Evolutionary conservation across 2,113 vertebrate genomes (phyloP).

Genomic region (Campylomormyrus numenius): DNA sequence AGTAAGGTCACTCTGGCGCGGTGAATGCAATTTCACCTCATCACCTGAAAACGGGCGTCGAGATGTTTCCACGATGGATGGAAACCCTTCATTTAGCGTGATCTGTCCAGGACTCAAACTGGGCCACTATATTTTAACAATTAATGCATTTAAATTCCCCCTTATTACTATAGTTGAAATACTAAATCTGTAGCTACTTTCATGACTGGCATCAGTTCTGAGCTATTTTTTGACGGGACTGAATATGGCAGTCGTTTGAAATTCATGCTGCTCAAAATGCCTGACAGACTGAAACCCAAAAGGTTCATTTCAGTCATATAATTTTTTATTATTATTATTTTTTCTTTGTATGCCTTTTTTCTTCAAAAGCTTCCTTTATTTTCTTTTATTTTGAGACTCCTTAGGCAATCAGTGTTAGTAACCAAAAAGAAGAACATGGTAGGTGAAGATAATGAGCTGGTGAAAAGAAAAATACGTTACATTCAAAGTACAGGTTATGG

Average conservation of each 20-base stretch:
- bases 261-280: neutral
- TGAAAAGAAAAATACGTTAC: neutral
- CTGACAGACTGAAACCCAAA: neutral
- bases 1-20: neutral
- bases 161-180: neutral
- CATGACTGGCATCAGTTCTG: neutral
- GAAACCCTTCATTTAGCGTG: neutral
- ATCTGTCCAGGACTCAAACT: neutral
- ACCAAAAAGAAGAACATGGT: neutral
- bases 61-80: neutral
- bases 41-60: neutral
- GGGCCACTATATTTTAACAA: neutral
- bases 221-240: neutral
- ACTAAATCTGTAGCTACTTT: neutral
- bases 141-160: neutral
- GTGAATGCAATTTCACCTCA: slow-evolving; percentile 11
- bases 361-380: neutral
- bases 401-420: neutral
- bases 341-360: neutral
- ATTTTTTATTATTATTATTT: neutral
- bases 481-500: neutral
- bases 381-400: neutral
- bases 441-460: neutral
- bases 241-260: neutral
- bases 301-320: neutral